Conservation (phyloP, 2,797 vertebrate genomes). For the Ceryle rudis region DNA sequence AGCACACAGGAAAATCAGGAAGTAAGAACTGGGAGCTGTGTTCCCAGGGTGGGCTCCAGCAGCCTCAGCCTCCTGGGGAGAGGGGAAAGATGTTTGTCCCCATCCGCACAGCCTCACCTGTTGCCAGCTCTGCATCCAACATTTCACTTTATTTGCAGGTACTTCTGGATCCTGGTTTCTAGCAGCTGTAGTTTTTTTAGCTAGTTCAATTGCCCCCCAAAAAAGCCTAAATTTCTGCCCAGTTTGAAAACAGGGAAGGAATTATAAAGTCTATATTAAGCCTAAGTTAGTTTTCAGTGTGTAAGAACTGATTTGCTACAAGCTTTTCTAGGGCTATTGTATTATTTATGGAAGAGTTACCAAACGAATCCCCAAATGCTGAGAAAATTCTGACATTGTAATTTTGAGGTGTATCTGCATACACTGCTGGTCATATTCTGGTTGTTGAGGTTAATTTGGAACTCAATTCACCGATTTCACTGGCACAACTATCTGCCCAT, state of each 20-base stretch:
- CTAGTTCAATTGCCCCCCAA: not conserved
- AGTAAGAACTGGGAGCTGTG: not conserved
- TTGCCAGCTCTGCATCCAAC: not conserved
- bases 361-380: not conserved
- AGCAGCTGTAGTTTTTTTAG: not conserved
- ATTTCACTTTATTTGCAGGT: not conserved
- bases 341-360: not conserved
- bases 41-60: not conserved
- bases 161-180: not conserved
- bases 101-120: not conserved
- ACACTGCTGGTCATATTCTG: not conserved
- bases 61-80: not conserved
- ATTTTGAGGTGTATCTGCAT: not conserved
- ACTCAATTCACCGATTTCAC: not conserved
- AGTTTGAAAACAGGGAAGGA: not conserved
- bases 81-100: not conserved
- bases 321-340: not conserved
- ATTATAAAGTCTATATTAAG: not conserved
- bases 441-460: not conserved
- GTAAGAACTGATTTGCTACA: constrained; percentile 23
- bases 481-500: not conserved
- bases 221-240: not conserved
- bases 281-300: not conserved
- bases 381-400: constrained; percentile 20
- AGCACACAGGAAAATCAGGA: not conserved